A percentile compares a stretch with the other conserved stretches of the same genome.
These are phyloP conservation scores for Eupithecia abbreviata DNA, from an alignment of 2,888 invertebrate species.

Conservation along the genomic window DNA sequence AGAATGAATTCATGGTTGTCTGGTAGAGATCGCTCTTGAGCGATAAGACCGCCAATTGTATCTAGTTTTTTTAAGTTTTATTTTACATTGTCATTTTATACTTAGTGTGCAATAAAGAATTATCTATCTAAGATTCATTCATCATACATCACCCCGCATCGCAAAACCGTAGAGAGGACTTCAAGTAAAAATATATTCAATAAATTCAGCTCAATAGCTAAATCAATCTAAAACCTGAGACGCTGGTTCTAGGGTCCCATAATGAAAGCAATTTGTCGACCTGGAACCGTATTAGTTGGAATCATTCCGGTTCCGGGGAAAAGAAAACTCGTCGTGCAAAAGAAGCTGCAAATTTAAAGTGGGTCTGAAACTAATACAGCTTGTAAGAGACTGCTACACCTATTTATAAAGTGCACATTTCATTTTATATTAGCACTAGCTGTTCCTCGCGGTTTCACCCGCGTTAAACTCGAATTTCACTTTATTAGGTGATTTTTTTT, in stretches of 20 bases:
- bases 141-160: background rate
- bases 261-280: slow-evolving; percentile 40
- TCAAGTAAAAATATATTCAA: background rate
- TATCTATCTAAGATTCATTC: background rate
- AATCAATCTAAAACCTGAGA: slow-evolving; percentile 5
- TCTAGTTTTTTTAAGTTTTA: no score
- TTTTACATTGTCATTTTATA: no score
- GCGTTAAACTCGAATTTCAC: no score
- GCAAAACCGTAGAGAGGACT: background rate
- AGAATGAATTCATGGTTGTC: no score
- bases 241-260: background rate
- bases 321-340: slow-evolving; percentile 46
- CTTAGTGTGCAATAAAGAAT: no score
- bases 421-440: no score
- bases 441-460: no score
- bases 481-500: no score
- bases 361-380: background rate
- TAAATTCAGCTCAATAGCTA: slow-evolving; percentile 4
- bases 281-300: slow-evolving; percentile 38
- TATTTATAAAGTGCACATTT: background rate
- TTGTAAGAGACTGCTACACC: background rate
- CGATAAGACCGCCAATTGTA: no score
- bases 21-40: no score
- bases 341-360: slow-evolving; percentile 39
- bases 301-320: slow-evolving; percentile 44